These are phyloP conservation scores for Orussus abietinus DNA, from an alignment of 1,140 invertebrate species.

Conservation along the genomic window DNA sequence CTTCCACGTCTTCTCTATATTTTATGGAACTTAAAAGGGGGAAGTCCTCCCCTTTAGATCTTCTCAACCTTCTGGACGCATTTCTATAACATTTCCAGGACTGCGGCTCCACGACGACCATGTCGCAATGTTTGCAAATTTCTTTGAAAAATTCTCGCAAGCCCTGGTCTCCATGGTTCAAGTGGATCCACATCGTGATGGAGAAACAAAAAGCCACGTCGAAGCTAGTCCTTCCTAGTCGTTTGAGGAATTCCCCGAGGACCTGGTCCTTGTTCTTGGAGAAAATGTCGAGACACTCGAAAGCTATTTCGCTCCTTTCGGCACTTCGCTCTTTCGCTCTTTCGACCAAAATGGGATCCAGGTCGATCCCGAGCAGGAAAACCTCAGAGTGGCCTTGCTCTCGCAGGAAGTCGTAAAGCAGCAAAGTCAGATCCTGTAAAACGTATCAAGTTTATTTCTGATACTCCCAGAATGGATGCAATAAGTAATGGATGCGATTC, in stretches of 20 bases:
- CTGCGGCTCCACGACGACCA: constrained; percentile 74
- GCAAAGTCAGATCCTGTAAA: constrained; percentile 60
- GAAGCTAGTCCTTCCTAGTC: constrained; percentile 54
- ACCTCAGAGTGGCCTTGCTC: constrained; percentile 39
- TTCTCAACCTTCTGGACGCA: constrained; percentile 66
- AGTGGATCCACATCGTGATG: constrained; percentile 83
- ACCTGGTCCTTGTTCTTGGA: constrained; percentile 38
- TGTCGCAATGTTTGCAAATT: constrained; percentile 53
- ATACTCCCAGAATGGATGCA: no score
- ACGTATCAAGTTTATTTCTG: constrained; percentile 20
- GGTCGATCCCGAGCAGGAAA: constrained; percentile 67
- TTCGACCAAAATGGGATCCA: constrained; percentile 67
- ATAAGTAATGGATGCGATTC: no score
- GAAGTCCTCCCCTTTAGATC: constrained; percentile 58
- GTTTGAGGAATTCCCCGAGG: constrained; percentile 50
- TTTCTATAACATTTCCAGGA: constrained; percentile 77
- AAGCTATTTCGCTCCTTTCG: constrained; percentile 50
- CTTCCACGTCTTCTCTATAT: constrained; percentile 59
- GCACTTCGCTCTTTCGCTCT: constrained; percentile 59
- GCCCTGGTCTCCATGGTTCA: constrained; percentile 74
- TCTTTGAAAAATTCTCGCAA: constrained; percentile 59
- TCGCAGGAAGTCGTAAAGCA: constrained; percentile 57
- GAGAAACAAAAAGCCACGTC: constrained; percentile 75
- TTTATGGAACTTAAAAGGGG: constrained; percentile 57
- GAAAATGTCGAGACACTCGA: constrained; percentile 62